Percentiles rank a stretch among this genome's conserved stretches.
These are phyloP conservation scores for Ophiodon elongatus DNA, from an alignment of 2,113 vertebrate genomes.

Conservation along the genomic window DNA sequence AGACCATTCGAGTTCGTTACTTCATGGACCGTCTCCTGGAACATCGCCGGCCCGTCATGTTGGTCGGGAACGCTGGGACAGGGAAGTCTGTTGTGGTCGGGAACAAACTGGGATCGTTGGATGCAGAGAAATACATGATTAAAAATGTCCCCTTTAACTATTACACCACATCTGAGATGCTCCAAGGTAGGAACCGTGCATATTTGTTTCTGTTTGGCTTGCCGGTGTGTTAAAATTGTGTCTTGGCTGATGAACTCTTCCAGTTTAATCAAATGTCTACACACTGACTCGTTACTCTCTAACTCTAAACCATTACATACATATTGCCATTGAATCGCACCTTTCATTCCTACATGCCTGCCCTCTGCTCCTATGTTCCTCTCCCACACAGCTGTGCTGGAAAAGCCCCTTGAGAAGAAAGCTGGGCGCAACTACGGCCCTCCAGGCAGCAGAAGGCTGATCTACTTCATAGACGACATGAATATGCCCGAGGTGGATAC, in stretches of 20 bases:
- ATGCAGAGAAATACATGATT: slow-evolving; percentile 86
- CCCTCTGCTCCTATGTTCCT: slow-evolving; percentile 19
- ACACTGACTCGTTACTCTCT: neutral
- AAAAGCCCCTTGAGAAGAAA: slow-evolving; percentile 97
- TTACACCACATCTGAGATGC: slow-evolving; percentile 95
- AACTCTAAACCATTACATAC: neutral
- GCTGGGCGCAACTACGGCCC: slow-evolving; percentile 93
- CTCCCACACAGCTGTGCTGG: slow-evolving; percentile 86
- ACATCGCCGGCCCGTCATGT: slow-evolving; percentile 87
- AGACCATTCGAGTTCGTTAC: slow-evolving; percentile 91
- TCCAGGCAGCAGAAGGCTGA: slow-evolving; percentile 89
- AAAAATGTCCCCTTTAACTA: slow-evolving; percentile 95
- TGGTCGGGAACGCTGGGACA: slow-evolving; percentile 90
- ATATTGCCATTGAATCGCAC: neutral
- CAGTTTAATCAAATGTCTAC: neutral
- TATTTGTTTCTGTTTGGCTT: neutral
- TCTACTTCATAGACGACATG: slow-evolving; percentile 96
- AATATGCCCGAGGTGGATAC: slow-evolving; percentile 95
- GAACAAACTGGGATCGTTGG: slow-evolving; percentile 87
- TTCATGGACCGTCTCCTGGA: slow-evolving; percentile 90
- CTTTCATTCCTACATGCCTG: neutral
- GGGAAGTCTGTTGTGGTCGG: slow-evolving; percentile 94
- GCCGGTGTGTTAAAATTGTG: neutral
- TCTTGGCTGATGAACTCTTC: neutral
- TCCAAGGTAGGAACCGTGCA: slow-evolving; percentile 88